Conservation (phyloP, 23 tunicate genomes). For the Trididemnum nubilum region DNA sequence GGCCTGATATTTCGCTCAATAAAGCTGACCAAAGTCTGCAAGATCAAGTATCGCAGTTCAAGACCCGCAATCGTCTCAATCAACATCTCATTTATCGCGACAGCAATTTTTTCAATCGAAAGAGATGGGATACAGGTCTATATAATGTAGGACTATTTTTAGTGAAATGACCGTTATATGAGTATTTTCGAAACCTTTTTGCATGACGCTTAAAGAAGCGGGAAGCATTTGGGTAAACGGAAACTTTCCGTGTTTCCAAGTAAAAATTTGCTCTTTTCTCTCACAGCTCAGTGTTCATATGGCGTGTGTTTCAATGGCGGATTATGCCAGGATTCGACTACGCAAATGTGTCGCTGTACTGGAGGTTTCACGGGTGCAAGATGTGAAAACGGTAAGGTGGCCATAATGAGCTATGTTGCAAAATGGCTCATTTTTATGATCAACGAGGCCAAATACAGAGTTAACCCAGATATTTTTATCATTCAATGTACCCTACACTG, state of each 20-base stretch:
- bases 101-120: not conserved
- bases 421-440: not conserved
- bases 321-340: slow-evolving; percentile 62
- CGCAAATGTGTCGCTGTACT: slow-evolving; percentile 82
- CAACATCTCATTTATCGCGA: slow-evolving; percentile 11
- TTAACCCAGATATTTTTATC: not conserved
- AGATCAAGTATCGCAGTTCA: not conserved
- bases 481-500: too few species aligned
- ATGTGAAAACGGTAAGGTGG: slow-evolving; percentile 77
- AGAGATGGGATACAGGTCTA: slow-evolving; percentile 65
- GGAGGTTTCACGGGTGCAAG: slow-evolving; percentile 73
- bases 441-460: not conserved
- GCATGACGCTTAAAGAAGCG: too few species aligned
- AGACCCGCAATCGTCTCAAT: not conserved
- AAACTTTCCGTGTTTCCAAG: too few species aligned
- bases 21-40: not conserved
- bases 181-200: too few species aligned
- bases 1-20: slow-evolving; percentile 74
- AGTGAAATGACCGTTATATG: too few species aligned
- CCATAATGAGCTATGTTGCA: too few species aligned
- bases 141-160: not conserved
- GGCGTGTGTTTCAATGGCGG: slow-evolving; percentile 93
- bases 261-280: not conserved
- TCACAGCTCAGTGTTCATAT: slow-evolving; percentile 80
- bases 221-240: too few species aligned